phyloP scores from a whole-genome alignment of 2,797 vertebrate genomes.

The Adrianichthys oophorus region DNA sequence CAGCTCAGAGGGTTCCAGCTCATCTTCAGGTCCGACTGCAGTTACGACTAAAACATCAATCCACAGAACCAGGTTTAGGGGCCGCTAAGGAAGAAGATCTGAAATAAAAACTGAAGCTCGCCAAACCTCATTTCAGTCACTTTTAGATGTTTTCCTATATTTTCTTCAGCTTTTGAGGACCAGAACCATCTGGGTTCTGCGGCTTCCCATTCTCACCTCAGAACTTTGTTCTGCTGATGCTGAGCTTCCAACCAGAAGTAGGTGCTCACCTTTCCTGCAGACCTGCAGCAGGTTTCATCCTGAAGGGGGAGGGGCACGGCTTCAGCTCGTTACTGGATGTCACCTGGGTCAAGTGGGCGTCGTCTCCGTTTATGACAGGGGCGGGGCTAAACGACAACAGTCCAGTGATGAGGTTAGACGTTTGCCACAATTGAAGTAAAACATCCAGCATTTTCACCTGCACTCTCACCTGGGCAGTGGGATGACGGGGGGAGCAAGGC shows the following conservation, averaged over 20 bases:
- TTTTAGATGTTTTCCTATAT: too few species aligned
- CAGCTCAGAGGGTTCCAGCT: too few species aligned
- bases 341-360: slow-evolving; percentile 9
- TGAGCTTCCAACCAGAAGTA: too few species aligned
- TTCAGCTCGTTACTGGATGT: slow-evolving; percentile 75
- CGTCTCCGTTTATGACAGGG: slow-evolving; percentile 8
- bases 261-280: slow-evolving; percentile 88
- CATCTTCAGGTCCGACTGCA: too few species aligned
- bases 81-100: too few species aligned
- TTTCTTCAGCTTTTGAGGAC: too few species aligned
- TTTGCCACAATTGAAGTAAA: background rate
- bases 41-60: too few species aligned
- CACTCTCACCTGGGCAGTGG: slow-evolving; percentile 41
- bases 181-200: background rate
- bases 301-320: slow-evolving; percentile 90
- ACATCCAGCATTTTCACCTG: background rate
- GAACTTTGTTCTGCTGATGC: too few species aligned
- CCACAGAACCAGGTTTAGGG: too few species aligned
- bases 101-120: too few species aligned
- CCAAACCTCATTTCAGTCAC: too few species aligned
- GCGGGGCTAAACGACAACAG: slow-evolving; percentile 26
- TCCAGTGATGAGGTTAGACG: background rate
- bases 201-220: too few species aligned
- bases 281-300: slow-evolving; percentile 93
- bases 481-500: slow-evolving; percentile 29